A percentile compares a stretch with the other conserved stretches of the same genome.
Evolutionary conservation across 2,797 vertebrate genomes (phyloP).

Genomic region (Setipinna tenuifilis): DNA sequence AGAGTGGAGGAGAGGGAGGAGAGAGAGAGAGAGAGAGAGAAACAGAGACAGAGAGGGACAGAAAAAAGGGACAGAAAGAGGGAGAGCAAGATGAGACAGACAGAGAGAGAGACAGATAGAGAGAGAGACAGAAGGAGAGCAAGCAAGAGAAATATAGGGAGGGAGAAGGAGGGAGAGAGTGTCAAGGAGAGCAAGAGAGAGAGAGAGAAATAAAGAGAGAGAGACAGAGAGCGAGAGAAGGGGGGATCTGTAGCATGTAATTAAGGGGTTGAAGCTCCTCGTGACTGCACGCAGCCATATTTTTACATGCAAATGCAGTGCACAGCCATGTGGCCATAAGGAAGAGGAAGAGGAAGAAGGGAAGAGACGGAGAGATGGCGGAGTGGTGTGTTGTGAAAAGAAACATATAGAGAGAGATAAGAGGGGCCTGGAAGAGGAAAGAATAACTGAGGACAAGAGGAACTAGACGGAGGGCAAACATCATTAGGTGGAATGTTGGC

Average conservation of each 20-base stretch:
- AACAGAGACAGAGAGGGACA: too few relatives aligned
- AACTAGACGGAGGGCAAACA: slow-evolving; percentile 8
- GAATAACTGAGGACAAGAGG: background rate
- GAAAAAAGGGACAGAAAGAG: background rate
- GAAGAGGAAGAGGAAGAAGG: slow-evolving; percentile 27
- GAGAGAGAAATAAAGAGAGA: slow-evolving; percentile 8
- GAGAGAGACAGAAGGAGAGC: background rate
- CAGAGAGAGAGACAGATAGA: background rate
- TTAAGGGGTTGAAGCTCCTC: slow-evolving; percentile 37
- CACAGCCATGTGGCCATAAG: background rate
- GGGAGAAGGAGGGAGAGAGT: too few relatives aligned
- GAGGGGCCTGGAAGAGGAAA: background rate
- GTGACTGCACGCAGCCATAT: slow-evolving; percentile 34
- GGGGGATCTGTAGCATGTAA: slow-evolving; percentile 36
- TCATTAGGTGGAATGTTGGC: slow-evolving; percentile 23
- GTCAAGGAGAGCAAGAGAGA: background rate
- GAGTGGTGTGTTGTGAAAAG: background rate
- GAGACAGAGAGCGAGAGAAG: slow-evolving; percentile 28
- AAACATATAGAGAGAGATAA: background rate
- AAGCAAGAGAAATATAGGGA: background rate
- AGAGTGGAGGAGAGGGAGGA: background rate
- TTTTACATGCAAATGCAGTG: slow-evolving; percentile 32
- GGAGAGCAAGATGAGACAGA: background rate
- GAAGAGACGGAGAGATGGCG: background rate
- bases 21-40: too few relatives aligned